Base-by-base conservation (phyloP, 2,888 invertebrate species). In the Rhagonycha lutea region DNA sequence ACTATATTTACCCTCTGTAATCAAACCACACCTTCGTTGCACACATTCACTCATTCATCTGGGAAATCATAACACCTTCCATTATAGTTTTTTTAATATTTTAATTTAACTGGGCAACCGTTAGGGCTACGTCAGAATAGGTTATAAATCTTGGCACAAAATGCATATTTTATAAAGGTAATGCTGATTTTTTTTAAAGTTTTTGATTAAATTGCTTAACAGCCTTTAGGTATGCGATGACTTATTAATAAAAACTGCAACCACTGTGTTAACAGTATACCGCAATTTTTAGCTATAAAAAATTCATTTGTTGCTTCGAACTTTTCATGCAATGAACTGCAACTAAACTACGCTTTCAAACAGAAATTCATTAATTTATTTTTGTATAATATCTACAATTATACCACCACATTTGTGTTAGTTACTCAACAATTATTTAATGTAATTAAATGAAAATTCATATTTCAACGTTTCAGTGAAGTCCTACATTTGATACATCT, bases 1-100 rank as follows among this genome's bases (percentile, higher is more conserved):
- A 83, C 82, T 81, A 82, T 82, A 82, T 84, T 81, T 82, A 80
- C 83, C 81, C 80, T 81, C 80, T 78, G 82, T 82, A 83, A 84
- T 83, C 82, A 83, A 82, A 79, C 80, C 82, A 81, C 83, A 82
- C 83, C 83, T 82, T 79, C 74, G 70, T 69, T 78, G 80, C 81
- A 82, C 79, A 81, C 79, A 79, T 79, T 73, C 69, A 73, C 63
- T 69, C 75, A 81, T 79, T 82, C 84, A 82, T 78, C 84, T 82
- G 84, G 84, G 84, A 84, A 85, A 85, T 85, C 83, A 84, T 83
- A 82, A 84, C 83, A 83, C 83, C 82, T 79, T 81, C 81, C 80
- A 83, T 84, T 83, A 83, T 83, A 83, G 83, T 82, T 79, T 78
- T 83, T 82, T 83, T 84, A 68, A 78, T 76, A 75, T 79, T 79